Evolutionary conservation across 2,113 vertebrate genomes (phyloP), one percentile per base, ranked within the genome.

Genomic region (Chamaea fasciata): DNA sequence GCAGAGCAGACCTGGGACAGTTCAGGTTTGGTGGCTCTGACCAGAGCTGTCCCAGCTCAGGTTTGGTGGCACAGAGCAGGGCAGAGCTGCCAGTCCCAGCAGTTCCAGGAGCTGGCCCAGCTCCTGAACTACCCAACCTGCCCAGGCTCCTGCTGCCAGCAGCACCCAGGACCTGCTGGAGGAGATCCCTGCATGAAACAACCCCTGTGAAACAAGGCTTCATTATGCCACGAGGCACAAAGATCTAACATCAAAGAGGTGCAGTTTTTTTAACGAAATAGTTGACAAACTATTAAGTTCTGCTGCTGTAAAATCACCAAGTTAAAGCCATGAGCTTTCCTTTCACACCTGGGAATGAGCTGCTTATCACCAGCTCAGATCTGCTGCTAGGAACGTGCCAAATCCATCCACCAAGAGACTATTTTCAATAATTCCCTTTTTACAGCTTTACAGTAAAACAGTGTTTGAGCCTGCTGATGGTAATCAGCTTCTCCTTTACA

Each of bases 401-500:
- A 98, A 97, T 97, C 97, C 97, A 94, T 98, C 98, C 97, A 98
- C 97, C 96, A 94, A 96, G 90, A 97, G 92, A 96, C 90, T 80
- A 95, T 95, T 96, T 85, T 97, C 97, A 99, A 98, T 98, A 98
- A 98, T 97, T 97, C 97, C 97, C 97, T 98, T 98, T 98, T 98
- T 98, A 98, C 92, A 97, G 95, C 95, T 97, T 97, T 97, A 98
- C 98, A 98, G 98, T 98, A 94, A 97, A 97, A 99, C 92, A 98
- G 97, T 97, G 98, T 98, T 98, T 98, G 97, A 96, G 87, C 95
- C 90, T 85, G 94, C 97, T 98, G 98, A 98, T 98, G 97, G 95
- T 97, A 98, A 99, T 99, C 98, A 98, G 97, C 97, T 97, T 98
- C 98, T 98, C 97, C 91, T 98, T 98, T 97, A 98, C 98, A 98